Percentiles rank a stretch among this genome's conserved stretches.
Conservation (phyloP, 2,888 invertebrate genomes). For the Coecobrya sp. region DNA sequence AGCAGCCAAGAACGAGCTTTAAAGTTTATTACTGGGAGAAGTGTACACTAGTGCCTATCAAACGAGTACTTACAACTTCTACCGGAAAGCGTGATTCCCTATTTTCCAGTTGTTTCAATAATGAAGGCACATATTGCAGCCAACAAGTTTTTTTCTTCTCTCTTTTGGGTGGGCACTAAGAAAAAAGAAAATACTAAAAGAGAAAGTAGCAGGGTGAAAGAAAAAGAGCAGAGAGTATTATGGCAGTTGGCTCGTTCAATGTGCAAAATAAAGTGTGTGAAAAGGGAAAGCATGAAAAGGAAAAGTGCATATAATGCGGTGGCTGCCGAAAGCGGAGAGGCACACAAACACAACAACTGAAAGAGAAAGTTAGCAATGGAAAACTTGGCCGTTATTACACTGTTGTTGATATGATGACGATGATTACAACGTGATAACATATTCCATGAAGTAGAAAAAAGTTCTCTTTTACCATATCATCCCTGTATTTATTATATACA, state of each 20-base stretch:
- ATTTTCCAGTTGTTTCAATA: conserved; percentile 1
- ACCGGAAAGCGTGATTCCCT: neutral
- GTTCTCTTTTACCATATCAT: neutral
- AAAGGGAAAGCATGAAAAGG: neutral
- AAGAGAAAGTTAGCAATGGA: conserved; percentile 11
- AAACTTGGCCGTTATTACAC: conserved; percentile 35
- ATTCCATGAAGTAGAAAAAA: conserved; percentile 45
- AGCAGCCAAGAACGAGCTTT: neutral
- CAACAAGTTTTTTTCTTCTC: neutral
- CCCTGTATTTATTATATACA: neutral
- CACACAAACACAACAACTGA: neutral
- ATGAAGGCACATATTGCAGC: neutral
- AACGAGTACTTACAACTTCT: neutral
- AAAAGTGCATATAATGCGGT: neutral
- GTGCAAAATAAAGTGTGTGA: conserved; percentile 23
- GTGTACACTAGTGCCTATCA: neutral
- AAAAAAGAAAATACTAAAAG: neutral
- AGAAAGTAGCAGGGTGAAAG: neutral
- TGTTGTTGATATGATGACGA: conserved; percentile 30
- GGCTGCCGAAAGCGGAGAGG: neutral
- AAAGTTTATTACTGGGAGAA: conserved; percentile 2
- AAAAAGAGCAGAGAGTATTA: conserved; percentile 25
- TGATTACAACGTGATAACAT: conserved; percentile 34
- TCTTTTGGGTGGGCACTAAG: neutral
- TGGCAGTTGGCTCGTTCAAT: neutral